Evolutionary conservation across 2,113 vertebrate genomes (phyloP).

Genomic region (Bolborhynchus lineola): DNA sequence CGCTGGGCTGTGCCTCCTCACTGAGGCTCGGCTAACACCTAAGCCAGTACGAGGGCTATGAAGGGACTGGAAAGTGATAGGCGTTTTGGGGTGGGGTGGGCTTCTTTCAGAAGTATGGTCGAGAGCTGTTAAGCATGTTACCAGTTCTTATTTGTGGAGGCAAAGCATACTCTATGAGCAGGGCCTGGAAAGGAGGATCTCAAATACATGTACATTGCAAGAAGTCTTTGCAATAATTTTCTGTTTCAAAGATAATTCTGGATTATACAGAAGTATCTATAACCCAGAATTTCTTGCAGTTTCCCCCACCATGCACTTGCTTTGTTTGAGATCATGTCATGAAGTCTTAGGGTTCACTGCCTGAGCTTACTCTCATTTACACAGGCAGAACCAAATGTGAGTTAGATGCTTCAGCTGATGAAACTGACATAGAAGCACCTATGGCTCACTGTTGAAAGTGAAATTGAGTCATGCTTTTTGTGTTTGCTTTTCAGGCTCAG

Average conservation of each 20-base stretch:
- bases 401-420: background rate
- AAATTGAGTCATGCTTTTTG: background rate
- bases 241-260: background rate
- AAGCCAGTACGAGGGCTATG: rapidly evolving
- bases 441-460: rapidly evolving
- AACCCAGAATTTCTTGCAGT: background rate
- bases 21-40: background rate
- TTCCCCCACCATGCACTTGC: background rate
- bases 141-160: background rate
- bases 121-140: background rate
- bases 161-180: background rate
- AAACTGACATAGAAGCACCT: background rate
- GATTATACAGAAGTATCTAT: rapidly evolving
- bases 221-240: background rate
- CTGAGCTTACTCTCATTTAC: rapidly evolving
- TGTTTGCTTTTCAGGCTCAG: background rate
- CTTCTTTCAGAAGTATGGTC: rapidly evolving
- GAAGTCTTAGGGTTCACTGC: rapidly evolving
- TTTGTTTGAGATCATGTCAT: background rate
- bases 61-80: rapidly evolving
- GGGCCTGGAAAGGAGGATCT: background rate
- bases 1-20: rapidly evolving
- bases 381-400: rapidly evolving
- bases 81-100: rapidly evolving
- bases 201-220: rapidly evolving